Evolutionary conservation across 2,113 vertebrate species (phyloP).

Genomic region (Orthonyx spaldingii): DNA sequence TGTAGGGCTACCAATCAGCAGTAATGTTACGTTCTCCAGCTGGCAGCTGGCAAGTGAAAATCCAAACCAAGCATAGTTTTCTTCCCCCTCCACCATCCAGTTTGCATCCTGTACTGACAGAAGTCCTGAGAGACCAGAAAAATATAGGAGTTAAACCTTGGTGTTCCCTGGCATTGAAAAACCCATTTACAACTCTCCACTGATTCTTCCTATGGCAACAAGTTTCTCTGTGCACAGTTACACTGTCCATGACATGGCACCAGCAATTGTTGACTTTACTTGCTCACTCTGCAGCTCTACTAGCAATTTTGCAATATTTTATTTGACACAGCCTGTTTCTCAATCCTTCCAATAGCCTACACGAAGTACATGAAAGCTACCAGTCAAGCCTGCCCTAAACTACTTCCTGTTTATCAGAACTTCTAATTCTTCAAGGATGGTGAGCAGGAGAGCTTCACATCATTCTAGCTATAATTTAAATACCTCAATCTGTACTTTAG

Average conservation of each 20-base stretch:
- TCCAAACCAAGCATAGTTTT: slow-evolving; percentile 76
- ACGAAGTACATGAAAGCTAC: neutral
- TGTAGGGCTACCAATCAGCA: slow-evolving; percentile 73
- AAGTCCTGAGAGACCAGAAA: slow-evolving; percentile 33
- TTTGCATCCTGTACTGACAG: slow-evolving; percentile 59
- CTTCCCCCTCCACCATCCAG: slow-evolving; percentile 69
- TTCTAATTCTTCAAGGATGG: neutral
- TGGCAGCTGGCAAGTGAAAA: slow-evolving; percentile 63
- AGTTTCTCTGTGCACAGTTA: neutral
- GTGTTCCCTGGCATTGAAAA: neutral
- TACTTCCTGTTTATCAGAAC: neutral
- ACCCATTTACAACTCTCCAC: neutral
- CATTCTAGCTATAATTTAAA: neutral
- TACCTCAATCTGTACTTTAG: neutral
- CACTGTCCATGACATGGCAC: neutral
- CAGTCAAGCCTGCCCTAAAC: neutral
- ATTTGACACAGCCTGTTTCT: neutral
- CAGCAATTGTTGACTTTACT: neutral
- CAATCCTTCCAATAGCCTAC: neutral
- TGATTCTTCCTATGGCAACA: neutral
- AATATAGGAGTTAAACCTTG: neutral
- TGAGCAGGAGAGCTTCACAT: neutral
- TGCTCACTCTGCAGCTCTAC: neutral
- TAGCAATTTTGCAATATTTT: neutral
- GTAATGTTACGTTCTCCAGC: slow-evolving; percentile 37